phyloP scores from a whole-genome alignment of 1,140 invertebrate species.

The Antheraea mylitta region DNA sequence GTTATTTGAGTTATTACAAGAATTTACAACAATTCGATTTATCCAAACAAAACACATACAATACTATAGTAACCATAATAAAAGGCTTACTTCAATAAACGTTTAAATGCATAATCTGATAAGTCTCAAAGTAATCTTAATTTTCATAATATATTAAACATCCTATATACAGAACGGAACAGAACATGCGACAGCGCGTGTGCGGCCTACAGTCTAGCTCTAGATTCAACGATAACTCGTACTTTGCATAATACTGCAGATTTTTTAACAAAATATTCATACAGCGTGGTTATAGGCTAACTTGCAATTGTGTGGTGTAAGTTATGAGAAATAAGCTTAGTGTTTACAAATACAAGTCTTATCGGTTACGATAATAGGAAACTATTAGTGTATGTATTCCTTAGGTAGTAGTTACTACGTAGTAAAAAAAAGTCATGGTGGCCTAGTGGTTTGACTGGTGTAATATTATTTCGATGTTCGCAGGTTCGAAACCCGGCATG shows the following conservation, averaged over 20 bases:
- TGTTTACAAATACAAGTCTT: not conserved
- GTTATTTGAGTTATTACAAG: too few species aligned
- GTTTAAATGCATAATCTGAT: not conserved
- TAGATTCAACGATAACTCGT: conserved; percentile 52
- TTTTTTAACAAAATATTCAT: conserved; percentile 65
- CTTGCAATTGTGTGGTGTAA: conserved; percentile 34
- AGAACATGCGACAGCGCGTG: conserved; percentile 51
- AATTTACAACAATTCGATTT: too few species aligned
- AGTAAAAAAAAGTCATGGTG: too few species aligned
- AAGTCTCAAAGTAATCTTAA: not conserved
- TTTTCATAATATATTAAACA: not conserved
- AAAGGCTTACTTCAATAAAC: too few species aligned
- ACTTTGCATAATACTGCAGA: conserved; percentile 72
- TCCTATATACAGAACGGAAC: conserved; percentile 16
- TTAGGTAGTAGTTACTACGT: too few species aligned
- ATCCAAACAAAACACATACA: too few species aligned
- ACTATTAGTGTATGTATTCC: too few species aligned
- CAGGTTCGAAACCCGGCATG: too few species aligned
- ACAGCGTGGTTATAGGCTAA: conserved; percentile 46
- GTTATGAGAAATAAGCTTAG: conserved; percentile 14
- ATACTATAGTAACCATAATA: too few species aligned
- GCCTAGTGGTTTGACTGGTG: too few species aligned
- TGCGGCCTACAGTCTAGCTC: conserved; percentile 25
- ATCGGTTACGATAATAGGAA: not conserved
- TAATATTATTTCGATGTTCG: too few species aligned